Evolutionary conservation across 2,888 invertebrate species (phyloP), one percentile per base, ranked within the genome.

Genomic region (Alviniconcha strummeri): DNA sequence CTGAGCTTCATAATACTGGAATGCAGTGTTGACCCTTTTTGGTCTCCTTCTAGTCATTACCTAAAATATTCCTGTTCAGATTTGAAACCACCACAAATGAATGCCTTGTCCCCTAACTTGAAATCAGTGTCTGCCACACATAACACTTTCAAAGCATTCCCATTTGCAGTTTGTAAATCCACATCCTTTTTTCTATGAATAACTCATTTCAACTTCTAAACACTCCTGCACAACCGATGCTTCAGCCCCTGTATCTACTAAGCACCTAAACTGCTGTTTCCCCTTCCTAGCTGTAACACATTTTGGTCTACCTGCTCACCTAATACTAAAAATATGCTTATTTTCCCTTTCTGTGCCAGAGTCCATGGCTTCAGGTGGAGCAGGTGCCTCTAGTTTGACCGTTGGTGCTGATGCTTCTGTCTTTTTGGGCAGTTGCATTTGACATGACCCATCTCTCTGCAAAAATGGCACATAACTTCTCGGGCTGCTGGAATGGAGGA

Each of bases 211-310:
- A 79, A 36, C 15, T 64, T 57, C 79, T 72, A 76, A 67, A 82
- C 17, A 85, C 55, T 77, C 76, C 81, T 83, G 83, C 75, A 86
- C 82, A 19, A 84, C 56, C 75, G 71, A 81, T 64, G 81, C 79
- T 54, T 84, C 82, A 19, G 84, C 86, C n/a, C 83, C 84, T 4
- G 83, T 72, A 71, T 86, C 85, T 0, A 85, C 75, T 52, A 84
- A 69, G 9, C 74, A 75, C 57, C 82, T 76, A 83, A 72, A 84
- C 60, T 83, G 83, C 17, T 86, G 83, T 82, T 80, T 36, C 36
- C 36, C 36, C 3, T 1, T 36, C 3, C 36, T 3, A 36, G 36
- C 36, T 1, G 36, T 36, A 36, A 36, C 36, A 36, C 36, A 36
- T 36, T 36, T 36, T 36, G 36, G 36, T 36, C 36, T 36, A 36